Evolutionary conservation across 2,888 invertebrate species (phyloP).

Genomic region (Lottia gigantea): DNA sequence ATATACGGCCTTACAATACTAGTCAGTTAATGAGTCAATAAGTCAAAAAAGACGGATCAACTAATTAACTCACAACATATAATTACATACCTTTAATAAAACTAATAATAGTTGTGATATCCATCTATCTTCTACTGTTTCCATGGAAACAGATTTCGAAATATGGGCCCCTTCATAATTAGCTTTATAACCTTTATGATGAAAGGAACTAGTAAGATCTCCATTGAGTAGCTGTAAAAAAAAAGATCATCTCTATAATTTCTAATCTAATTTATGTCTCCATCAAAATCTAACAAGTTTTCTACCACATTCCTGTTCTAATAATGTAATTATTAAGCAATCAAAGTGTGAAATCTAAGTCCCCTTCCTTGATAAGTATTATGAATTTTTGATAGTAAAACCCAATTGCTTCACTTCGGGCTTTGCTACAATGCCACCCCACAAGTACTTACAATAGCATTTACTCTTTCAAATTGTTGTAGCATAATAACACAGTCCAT

Average conservation of each 20-base stretch:
- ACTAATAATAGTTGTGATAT: not conserved
- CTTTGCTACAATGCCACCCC: no score
- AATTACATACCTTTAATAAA: not conserved
- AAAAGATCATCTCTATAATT: not conserved
- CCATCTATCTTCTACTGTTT: not conserved
- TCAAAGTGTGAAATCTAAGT: no score
- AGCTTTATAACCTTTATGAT: slow-evolving; percentile 2
- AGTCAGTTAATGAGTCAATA: not conserved
- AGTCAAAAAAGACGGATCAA: not conserved
- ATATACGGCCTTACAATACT: not conserved
- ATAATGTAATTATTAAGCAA: no score
- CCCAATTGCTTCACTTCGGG: no score
- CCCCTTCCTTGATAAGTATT: no score
- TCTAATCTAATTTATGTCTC: no score
- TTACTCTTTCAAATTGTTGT: no score
- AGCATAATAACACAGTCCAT: not conserved
- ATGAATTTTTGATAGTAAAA: no score
- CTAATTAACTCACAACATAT: not conserved
- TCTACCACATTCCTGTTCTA: no score
- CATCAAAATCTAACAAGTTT: no score
- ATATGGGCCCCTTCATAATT: not conserved
- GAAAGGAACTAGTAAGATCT: not conserved
- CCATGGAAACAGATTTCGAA: not conserved
- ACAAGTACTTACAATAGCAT: no score
- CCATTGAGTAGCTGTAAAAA: not conserved